Evolutionary conservation across 2,888 invertebrate species (phyloP).

Genomic region (Tinea pellionella): DNA sequence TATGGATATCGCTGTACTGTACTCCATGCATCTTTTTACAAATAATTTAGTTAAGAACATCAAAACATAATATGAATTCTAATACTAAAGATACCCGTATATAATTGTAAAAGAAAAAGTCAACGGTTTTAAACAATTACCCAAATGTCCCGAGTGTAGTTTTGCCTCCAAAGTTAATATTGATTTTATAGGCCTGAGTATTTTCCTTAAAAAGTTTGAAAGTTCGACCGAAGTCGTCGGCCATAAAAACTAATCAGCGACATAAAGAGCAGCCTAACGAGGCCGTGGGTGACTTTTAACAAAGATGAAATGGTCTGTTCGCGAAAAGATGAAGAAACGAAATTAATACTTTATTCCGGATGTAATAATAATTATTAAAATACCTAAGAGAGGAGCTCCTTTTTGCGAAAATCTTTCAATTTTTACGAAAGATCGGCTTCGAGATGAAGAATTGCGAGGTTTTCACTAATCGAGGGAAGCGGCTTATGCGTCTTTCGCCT

Average conservation of each 20-base stretch:
- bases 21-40: too few relatives aligned
- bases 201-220: conserved; percentile 27
- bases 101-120: too few relatives aligned
- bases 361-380: background rate
- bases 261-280: conserved; percentile 41
- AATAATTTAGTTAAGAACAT: too few relatives aligned
- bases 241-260: conserved; percentile 50
- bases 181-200: conserved; percentile 22
- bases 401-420: too few relatives aligned
- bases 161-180: conserved; percentile 9
- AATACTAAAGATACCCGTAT: too few relatives aligned
- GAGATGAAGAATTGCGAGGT: too few relatives aligned
- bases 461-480: too few relatives aligned
- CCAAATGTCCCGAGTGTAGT: background rate
- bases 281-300: conserved; percentile 34
- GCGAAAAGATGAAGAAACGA: background rate
- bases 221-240: conserved; percentile 29
- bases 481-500: too few relatives aligned
- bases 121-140: background rate
- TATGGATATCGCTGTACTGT: background rate
- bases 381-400: too few relatives aligned
- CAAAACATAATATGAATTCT: too few relatives aligned
- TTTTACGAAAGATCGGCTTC: too few relatives aligned
- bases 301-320: background rate
- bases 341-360: background rate